Conservation (phyloP, 2,888 invertebrate species). For the Dasypolia templi region DNA sequence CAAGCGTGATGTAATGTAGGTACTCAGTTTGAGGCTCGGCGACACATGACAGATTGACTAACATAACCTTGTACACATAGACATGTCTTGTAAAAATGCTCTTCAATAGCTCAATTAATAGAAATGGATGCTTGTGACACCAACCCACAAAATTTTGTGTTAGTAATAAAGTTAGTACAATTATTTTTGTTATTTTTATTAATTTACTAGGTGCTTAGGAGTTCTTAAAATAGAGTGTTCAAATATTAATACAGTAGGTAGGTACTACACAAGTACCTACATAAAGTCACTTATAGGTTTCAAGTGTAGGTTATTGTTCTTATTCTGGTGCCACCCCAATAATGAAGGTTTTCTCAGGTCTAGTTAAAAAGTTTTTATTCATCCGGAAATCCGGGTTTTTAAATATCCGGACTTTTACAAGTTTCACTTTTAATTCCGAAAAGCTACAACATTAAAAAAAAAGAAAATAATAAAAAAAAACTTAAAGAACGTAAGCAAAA, state of each 20-base stretch:
- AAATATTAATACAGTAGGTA: too few relatives aligned
- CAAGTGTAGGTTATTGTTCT: background rate
- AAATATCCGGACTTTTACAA: background rate
- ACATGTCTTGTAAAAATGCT: background rate
- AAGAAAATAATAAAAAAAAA: background rate
- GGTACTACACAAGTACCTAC: too few relatives aligned
- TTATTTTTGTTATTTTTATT: too few relatives aligned
- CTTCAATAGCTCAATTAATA: background rate
- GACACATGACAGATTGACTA: conserved; percentile 24
- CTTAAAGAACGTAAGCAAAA: background rate
- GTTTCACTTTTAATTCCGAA: background rate
- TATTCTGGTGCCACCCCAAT: too few relatives aligned
- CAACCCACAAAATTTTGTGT: background rate
- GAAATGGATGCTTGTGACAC: background rate
- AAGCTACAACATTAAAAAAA: background rate
- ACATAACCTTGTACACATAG: background rate
- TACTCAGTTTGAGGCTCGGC: conserved; percentile 14
- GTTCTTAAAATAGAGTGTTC: too few relatives aligned
- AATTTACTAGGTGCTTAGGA: too few relatives aligned
- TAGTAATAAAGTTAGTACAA: too few relatives aligned
- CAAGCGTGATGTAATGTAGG: conserved; percentile 44
- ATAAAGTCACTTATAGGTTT: background rate
- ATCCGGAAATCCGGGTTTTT: too few relatives aligned
- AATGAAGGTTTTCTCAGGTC: background rate
- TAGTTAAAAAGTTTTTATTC: background rate